Conservation (phyloP, 2,797 vertebrate genomes). For the Sphenodon punctatus region DNA sequence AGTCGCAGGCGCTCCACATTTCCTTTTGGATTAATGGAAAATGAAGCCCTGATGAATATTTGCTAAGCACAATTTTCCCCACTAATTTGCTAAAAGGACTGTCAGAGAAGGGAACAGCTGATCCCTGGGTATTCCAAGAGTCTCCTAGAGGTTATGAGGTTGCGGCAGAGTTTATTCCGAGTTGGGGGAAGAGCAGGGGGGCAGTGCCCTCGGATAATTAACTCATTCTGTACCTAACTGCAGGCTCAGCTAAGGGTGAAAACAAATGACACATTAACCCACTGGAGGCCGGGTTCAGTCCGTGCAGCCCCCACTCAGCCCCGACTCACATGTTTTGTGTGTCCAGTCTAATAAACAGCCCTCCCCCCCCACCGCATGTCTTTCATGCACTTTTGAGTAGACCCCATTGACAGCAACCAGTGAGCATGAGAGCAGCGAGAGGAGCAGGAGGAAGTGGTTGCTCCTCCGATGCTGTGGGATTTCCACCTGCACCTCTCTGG, state of each 20-base stretch:
- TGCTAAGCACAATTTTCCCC: slow-evolving; percentile 70
- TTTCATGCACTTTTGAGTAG: too few species aligned
- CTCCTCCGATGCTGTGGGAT: too few species aligned
- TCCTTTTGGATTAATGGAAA: slow-evolving; percentile 75
- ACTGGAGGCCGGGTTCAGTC: too few species aligned
- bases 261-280: too few species aligned
- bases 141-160: slow-evolving; percentile 54
- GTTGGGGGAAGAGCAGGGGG: neutral
- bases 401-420: too few species aligned
- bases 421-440: too few species aligned
- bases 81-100: slow-evolving; percentile 72
- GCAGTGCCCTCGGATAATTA: slow-evolving; percentile 48
- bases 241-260: slow-evolving; percentile 63
- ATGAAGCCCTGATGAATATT: slow-evolving; percentile 75
- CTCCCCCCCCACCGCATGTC: too few species aligned
- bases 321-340: too few species aligned
- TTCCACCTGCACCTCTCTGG: too few species aligned
- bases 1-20: slow-evolving; percentile 69
- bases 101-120: slow-evolving; percentile 60
- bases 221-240: slow-evolving; percentile 46
- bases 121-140: slow-evolving; percentile 53
- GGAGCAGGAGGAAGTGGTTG: too few species aligned
- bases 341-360: too few species aligned
- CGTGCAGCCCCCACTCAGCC: too few species aligned
- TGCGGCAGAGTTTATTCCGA: slow-evolving; percentile 43